A percentile compares a stretch with the other conserved stretches of the same genome.
These are phyloP conservation scores for Micrastur ruficollis DNA, from an alignment of 2,797 vertebrate genomes.

Conservation along the genomic window DNA sequence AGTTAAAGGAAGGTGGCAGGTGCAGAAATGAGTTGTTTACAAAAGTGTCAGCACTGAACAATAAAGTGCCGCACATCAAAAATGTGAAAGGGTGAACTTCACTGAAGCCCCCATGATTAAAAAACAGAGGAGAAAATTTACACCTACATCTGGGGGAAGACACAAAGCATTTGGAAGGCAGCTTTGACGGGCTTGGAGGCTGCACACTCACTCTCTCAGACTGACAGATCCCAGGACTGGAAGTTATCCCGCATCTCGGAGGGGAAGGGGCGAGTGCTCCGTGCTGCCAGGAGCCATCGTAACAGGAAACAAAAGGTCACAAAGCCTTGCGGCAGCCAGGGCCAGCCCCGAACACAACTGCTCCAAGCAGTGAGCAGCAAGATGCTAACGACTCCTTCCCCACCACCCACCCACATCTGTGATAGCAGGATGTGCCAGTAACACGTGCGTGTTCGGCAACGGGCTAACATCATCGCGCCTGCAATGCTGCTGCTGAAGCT, in stretches of 20 bases:
- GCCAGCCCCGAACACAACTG: not conserved
- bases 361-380: rapidly evolving
- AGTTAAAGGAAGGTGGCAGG: conserved; percentile 75
- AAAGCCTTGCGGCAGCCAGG: not conserved
- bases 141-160: not conserved
- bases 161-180: not conserved
- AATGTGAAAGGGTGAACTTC: conserved; percentile 8
- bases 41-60: conserved; percentile 66
- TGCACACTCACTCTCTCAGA: not conserved
- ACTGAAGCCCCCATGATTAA: not conserved
- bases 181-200: not conserved
- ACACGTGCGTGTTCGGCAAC: rapidly evolving
- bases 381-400: not conserved
- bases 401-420: not conserved
- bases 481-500: rapidly evolving
- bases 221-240: not conserved
- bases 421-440: not conserved
- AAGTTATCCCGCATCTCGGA: rapidly evolving
- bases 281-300: not conserved
- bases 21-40: conserved; percentile 75
- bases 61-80: conserved; percentile 58
- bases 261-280: rapidly evolving
- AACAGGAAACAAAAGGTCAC: not conserved
- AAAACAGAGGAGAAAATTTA: conserved; percentile 12
- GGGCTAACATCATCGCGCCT: rapidly evolving